A percentile compares a stretch with the other conserved stretches of the same genome.
Evolutionary conservation across 1,140 invertebrate species (phyloP).

Genomic region (Drosophila yakuba): DNA sequence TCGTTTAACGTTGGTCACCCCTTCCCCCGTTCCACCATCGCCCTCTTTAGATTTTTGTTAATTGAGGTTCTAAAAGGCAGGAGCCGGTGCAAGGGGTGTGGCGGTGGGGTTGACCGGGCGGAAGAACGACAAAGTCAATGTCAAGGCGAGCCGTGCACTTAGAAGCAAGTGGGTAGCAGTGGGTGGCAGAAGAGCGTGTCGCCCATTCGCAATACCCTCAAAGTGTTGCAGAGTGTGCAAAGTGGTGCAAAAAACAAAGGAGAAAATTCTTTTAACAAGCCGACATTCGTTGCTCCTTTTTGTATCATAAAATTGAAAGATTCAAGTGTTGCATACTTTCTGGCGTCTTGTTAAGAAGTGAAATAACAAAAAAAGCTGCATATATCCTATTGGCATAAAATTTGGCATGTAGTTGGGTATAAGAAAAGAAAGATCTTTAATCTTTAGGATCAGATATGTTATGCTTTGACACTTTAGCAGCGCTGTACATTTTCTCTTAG

Average conservation of each 20-base stretch:
- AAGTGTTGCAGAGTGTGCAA: too few relatives aligned
- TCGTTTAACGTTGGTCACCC: conserved; percentile 26
- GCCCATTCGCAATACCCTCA: conserved; percentile 17
- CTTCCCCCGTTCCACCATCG: background rate
- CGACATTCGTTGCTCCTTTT: background rate
- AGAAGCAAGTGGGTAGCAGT: conserved; percentile 3
- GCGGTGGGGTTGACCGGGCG: background rate
- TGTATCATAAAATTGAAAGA: background rate
- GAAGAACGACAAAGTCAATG: conserved; percentile 54
- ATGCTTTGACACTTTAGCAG: too few relatives aligned
- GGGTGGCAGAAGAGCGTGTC: conserved; percentile 6
- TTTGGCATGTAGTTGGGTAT: background rate
- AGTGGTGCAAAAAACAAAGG: conserved; percentile 1
- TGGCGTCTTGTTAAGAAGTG: background rate
- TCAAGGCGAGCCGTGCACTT: conserved; percentile 44
- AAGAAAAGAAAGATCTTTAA: background rate
- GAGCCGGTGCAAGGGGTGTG: background rate
- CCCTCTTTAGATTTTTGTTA: conserved; percentile 36
- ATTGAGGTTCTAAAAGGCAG: conserved; percentile 15
- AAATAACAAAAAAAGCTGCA: background rate
- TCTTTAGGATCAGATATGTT: background rate
- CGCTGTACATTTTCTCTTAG: background rate
- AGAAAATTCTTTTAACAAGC: background rate
- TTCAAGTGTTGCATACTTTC: background rate
- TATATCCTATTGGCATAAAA: background rate